Conservation (phyloP, 2,113 vertebrate species). For the Micronisus gabar region DNA sequence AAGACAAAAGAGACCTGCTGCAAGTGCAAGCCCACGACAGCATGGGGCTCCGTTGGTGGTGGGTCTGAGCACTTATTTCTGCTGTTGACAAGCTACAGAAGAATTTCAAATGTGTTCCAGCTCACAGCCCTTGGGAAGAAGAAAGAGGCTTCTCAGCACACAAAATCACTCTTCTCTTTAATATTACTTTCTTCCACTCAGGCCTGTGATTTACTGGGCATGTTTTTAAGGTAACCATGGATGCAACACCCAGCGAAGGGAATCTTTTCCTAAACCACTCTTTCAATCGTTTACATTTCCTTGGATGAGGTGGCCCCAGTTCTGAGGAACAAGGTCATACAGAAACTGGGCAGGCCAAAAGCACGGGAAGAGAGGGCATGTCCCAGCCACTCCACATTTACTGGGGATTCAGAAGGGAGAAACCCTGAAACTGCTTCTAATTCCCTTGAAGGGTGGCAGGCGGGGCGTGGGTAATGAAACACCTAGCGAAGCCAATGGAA, state of each 20-base stretch:
- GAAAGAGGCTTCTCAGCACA: neutral
- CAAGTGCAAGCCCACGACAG: neutral
- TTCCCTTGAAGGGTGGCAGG: neutral
- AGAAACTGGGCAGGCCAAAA: neutral
- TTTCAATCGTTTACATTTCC: neutral
- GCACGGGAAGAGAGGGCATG: neutral
- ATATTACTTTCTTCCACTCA: neutral
- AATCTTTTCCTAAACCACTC: neutral
- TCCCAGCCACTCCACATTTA: neutral
- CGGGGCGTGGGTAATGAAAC: fast-evolving
- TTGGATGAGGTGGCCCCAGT: neutral
- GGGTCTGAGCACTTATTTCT: neutral
- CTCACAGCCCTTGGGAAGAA: neutral
- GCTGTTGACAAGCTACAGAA: neutral
- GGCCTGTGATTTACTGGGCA: neutral
- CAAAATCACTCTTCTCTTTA: neutral
- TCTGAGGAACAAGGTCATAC: neutral
- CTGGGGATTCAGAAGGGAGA: neutral
- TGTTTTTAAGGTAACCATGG: neutral
- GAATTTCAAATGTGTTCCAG: neutral
- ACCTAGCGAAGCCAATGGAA: neutral
- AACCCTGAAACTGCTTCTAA: neutral
- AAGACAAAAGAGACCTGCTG: neutral
- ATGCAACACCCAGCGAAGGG: neutral
- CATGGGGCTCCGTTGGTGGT: fast-evolving